A percentile compares a stretch with the other conserved stretches of the same genome.
Evolutionary conservation across 2,113 vertebrate genomes (phyloP).

Genomic region (Pedionomus torquatus): DNA sequence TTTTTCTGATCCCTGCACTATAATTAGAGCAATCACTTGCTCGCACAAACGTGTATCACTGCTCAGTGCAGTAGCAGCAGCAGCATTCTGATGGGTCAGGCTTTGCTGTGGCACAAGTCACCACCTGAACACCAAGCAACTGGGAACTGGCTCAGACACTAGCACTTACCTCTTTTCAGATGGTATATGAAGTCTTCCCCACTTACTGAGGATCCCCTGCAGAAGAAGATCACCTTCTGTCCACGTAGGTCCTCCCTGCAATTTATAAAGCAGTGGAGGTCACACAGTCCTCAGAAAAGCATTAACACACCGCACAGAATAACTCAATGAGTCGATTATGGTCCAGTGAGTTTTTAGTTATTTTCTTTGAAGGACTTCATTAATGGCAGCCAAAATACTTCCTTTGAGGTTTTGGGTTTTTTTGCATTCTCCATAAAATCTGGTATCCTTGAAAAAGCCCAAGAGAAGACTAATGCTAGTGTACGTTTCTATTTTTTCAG

Average conservation of each 20-base stretch:
- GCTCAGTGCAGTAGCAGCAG: neutral
- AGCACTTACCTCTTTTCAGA: neutral
- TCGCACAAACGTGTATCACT: rapidly evolving
- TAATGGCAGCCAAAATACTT: neutral
- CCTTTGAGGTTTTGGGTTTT: neutral
- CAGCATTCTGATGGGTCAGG: rapidly evolving
- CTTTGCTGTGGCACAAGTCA: neutral
- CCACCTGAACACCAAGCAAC: neutral
- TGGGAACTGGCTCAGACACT: rapidly evolving
- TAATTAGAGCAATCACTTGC: neutral
- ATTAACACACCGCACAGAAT: neutral
- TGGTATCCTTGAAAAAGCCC: neutral
- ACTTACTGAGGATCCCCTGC: rapidly evolving
- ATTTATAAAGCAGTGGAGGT: neutral
- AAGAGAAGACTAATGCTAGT: neutral
- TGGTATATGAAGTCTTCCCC: rapidly evolving
- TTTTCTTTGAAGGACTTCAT: neutral
- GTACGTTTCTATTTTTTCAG: neutral
- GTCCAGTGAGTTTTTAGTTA: neutral
- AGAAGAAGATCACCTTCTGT: neutral
- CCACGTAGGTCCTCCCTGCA: neutral
- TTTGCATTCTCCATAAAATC: neutral
- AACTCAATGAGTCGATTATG: neutral
- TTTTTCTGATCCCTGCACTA: neutral
- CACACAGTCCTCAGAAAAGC: neutral